phyloP scores from a whole-genome alignment of 1,140 invertebrate genomes.

The Agraylea sexmaculata region DNA sequence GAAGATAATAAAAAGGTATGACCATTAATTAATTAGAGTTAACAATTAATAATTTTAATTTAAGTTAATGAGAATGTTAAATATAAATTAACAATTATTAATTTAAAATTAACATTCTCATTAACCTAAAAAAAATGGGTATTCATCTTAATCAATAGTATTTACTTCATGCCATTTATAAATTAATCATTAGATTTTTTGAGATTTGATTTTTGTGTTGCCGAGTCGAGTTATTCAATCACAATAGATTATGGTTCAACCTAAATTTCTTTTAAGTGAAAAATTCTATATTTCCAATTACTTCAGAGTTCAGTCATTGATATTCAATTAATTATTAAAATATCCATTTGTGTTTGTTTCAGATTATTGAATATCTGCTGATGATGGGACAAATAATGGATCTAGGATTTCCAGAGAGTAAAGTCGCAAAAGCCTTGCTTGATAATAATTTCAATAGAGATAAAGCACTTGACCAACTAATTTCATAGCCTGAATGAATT shows the following conservation, averaged over 20 bases:
- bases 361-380: constrained; percentile 59
- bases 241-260: too few relatives aligned
- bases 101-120: constrained; percentile 2
- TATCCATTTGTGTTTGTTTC: constrained; percentile 39
- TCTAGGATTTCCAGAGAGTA: constrained; percentile 68
- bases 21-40: too few relatives aligned
- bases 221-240: too few relatives aligned
- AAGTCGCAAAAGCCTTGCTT: constrained; percentile 60
- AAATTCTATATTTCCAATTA: too few relatives aligned
- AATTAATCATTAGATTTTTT: not conserved
- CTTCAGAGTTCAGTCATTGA: too few relatives aligned
- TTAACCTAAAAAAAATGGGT: not conserved
- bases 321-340: too few relatives aligned
- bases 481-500: constrained; percentile 61
- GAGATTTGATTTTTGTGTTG: too few relatives aligned
- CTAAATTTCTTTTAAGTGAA: too few relatives aligned
- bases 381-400: constrained; percentile 60
- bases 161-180: not conserved
- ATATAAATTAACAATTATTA: constrained; percentile 2
- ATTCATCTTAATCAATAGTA: not conserved
- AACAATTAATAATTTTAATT: too few relatives aligned
- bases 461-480: constrained; percentile 72
- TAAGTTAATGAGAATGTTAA: too few relatives aligned
- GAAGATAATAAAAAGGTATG: constrained; percentile 75
- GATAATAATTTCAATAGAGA: constrained; percentile 72